Evolutionary conservation across 2,888 invertebrate species (phyloP), one percentile per base, ranked within the genome.

Genomic region (Temnothorax ravouxi): DNA sequence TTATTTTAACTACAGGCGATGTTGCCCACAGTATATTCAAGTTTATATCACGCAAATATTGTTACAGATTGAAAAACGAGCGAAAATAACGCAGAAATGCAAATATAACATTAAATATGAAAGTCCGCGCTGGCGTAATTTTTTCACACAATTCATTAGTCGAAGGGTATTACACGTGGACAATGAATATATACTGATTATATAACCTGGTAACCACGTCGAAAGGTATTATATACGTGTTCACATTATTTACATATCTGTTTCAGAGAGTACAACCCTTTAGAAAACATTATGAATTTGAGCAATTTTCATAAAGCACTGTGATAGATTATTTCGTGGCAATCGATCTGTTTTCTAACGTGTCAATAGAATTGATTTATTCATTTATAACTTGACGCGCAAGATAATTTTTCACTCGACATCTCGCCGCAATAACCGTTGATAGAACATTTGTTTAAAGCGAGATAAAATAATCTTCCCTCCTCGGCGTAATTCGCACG

Each of bases 11-110:
- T 44, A 47, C 34, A 29, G 59, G 44, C 77, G 29, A 67, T 56
- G 77, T 56, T 44, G 67, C 54, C 11, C n/a, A 18, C 18, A 52
- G 18, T 64, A 64, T 38, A 67, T 66, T 67, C 66, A 66, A 44
- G 29, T 56, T 77, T 67, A 77, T 56, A 29, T 56, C 77, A 67
- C 15, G 54, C 67, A 56, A 66, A 77, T 77, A 77, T 77, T 76
- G 66, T 41, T 77, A 44, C 29, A 77, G 25, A 29, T 67, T 41
- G 67, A 67, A 56, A 29, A 67, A 54, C 15, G 29, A n/a, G 15
- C 38, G 44, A 77, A 29, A 29, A 54, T 67, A 67, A 56, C 44
- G 21, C 44, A 44, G 54, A 67, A 77, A 77, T 67, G 52, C 9
- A 56, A 77, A 77, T 44, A 56, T 44, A 56, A 56, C 0, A 21